phyloP scores from a whole-genome alignment of 35 echinoderm and acorn worm species.

The Diadema setosum region DNA sequence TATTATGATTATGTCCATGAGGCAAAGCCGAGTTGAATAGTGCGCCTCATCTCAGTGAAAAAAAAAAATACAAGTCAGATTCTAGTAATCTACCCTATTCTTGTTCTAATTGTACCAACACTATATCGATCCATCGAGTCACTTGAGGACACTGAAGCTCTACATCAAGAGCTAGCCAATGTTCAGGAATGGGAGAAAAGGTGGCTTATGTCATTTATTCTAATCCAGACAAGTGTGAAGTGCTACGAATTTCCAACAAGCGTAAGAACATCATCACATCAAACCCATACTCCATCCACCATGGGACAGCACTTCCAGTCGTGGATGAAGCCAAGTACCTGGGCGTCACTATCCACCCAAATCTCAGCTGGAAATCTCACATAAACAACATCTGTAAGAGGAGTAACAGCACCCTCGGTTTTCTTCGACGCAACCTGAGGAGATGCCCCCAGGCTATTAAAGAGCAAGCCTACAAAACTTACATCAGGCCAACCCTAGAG shows the following conservation, averaged over 20 bases:
- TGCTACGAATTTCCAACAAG: not conserved
- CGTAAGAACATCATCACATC: not conserved
- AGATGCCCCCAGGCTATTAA: not conserved
- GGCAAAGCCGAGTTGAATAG: no score
- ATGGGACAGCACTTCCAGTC: not conserved
- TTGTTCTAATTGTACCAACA: no score
- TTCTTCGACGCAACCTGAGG: conserved; percentile 22
- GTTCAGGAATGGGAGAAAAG: conserved; percentile 15
- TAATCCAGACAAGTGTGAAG: conserved; percentile 8
- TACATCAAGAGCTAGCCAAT: conserved; percentile 37
- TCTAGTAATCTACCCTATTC: no score
- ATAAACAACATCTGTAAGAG: conserved; percentile 21
- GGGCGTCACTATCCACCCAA: not conserved
- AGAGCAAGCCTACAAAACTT: conserved; percentile 19
- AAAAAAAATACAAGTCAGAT: no score
- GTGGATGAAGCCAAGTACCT: not conserved
- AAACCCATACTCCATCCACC: not conserved
- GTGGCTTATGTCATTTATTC: conserved; percentile 44
- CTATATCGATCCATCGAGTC: conserved; percentile 28
- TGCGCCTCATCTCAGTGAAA: no score
- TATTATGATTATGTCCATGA: no score
- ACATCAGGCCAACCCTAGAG: conserved; percentile 11
- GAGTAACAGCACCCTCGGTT: conserved; percentile 16
- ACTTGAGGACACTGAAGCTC: not conserved
- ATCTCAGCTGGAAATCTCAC: conserved; percentile 28